Base-by-base conservation (phyloP, 2,797 vertebrate species). In the Hyperoplus lanceolatus region DNA sequence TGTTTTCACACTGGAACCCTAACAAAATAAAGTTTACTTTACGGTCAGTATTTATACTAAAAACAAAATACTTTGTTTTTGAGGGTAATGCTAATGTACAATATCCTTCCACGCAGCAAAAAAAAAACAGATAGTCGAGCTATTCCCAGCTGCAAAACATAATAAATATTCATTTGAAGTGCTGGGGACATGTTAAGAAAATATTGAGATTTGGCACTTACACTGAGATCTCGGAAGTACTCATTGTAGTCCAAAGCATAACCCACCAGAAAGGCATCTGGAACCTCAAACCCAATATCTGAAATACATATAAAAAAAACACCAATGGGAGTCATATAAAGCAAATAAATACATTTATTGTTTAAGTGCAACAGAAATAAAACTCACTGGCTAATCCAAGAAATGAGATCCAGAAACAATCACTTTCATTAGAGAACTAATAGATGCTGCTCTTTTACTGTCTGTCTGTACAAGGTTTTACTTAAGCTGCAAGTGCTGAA, bases 231-330 rank as follows among this genome's bases (percentile, higher is more conserved):
- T 91, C 96, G 92, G 92, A 96, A 96, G 92, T 96, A 96, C 81
- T 96, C 96, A 3, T 96, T 96, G 90, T 96, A 96, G 88, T 96
- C 96, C 89, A 96, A 89, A 71, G 96, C 96, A 12, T 96, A 96
- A 50, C 96, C 96, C 70, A 96, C 96, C 51, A 96, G 90, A 77
- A 96, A 96, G 64, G 92, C 92, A 87, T 96, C 95, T 6, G 96
- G 96, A 61, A 96, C 96, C 91, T 96, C 96, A 86, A 96, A 96
- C n/a, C 96, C 96, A 61, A 96, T 94, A 83, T 96, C 96, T 96
- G 83, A 65, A 85, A 90, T 36, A 84, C 46, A 77, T 15, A 79
- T 0, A 67, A 0, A 81, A 4, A 82, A 45, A 59, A 7, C 16
- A 36, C 29, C 2, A 65, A 11, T 29, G 18, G 14, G 5, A 83